These are phyloP conservation scores for Heliocidaris tuberculata DNA, from an alignment of 35 echinoderm and acorn worm species.

Conservation along the genomic window DNA sequence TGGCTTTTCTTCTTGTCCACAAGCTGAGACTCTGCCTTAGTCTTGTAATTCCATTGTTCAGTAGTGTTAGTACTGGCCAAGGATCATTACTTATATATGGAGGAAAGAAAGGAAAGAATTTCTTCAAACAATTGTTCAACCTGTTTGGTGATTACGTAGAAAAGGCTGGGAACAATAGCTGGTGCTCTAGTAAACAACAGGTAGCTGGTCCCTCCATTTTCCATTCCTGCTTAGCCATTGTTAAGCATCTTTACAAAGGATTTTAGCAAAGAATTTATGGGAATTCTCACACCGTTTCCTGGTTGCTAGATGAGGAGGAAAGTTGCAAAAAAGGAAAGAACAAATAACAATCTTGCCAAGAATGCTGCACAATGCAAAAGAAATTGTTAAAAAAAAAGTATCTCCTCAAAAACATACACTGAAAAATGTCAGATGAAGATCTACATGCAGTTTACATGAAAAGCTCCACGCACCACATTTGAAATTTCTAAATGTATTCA, in stretches of 20 bases:
- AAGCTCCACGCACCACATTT: neutral
- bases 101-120: neutral
- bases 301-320: neutral
- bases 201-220: neutral
- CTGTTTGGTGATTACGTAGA: neutral
- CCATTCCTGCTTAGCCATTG: neutral
- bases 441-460: neutral
- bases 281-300: neutral
- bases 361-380: neutral
- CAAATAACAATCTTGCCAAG: neutral
- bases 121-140: neutral
- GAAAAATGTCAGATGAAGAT: no score
- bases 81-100: neutral
- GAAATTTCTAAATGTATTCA: neutral
- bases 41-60: neutral
- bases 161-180: neutral
- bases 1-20: neutral
- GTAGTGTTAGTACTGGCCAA: neutral
- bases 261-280: neutral
- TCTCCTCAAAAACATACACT: no score
- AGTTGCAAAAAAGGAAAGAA: neutral
- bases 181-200: neutral
- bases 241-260: neutral
- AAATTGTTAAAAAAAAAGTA: neutral
- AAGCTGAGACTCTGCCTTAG: neutral